A percentile compares a stretch with the other conserved stretches of the same genome.
Conservation (phyloP, 2,888 invertebrate species). For the Ceramica pisi region DNA sequence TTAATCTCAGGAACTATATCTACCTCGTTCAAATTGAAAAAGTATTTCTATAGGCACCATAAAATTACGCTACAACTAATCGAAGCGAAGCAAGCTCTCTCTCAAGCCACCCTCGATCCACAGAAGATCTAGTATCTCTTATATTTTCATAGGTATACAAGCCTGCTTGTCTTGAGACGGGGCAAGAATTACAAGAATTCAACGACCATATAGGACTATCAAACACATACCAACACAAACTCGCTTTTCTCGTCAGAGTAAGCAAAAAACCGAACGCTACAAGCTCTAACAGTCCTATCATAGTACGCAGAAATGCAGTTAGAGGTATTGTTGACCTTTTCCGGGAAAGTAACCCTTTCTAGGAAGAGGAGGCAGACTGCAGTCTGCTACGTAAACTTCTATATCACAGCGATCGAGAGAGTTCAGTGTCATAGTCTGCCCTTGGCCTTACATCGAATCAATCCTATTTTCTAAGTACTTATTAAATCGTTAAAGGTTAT, state of each 20-base stretch:
- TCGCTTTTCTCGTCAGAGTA: not conserved
- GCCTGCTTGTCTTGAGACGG: too few species aligned
- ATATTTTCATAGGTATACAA: too few species aligned
- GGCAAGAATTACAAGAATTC: too few species aligned
- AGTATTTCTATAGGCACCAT: too few species aligned
- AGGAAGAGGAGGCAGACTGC: not conserved
- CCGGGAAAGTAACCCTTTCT: not conserved
- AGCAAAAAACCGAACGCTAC: not conserved
- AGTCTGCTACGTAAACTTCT: not conserved
- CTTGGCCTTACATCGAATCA: not conserved
- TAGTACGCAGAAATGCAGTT: not conserved
- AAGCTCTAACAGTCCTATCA: too few species aligned
- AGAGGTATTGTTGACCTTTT: not conserved
- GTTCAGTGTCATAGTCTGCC: conserved; percentile 6
- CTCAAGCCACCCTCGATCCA: too few species aligned
- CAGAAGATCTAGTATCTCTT: too few species aligned
- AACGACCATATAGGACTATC: too few species aligned
- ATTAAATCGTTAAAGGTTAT: not conserved
- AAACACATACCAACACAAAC: not conserved
- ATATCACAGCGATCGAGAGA: not conserved
- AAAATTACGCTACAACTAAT: too few species aligned
- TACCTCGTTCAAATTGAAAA: too few species aligned
- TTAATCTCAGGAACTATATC: too few species aligned
- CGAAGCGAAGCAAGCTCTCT: too few species aligned
- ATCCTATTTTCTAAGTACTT: not conserved